These are phyloP conservation scores for Auanema freiburgensis DNA, from an alignment of 2,888 invertebrate genomes.

Conservation along the genomic window DNA sequence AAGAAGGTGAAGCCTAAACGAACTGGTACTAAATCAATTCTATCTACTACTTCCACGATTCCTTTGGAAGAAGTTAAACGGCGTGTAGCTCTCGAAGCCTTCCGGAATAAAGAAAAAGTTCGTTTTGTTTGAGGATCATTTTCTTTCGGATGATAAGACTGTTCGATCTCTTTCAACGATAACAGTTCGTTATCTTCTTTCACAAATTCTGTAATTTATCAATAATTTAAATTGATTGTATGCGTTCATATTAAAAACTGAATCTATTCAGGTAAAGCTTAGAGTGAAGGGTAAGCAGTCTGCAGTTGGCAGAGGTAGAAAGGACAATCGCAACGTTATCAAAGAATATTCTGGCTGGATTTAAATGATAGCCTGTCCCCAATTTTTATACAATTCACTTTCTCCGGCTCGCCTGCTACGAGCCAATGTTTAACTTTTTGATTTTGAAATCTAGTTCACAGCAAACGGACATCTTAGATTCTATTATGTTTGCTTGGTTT, in stretches of 20 bases:
- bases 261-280: slow-evolving; percentile 37
- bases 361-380: slow-evolving; percentile 12
- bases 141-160: background rate
- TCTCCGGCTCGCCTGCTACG: background rate
- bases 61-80: slow-evolving; percentile 55
- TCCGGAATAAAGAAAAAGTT: slow-evolving; percentile 54
- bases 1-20: background rate
- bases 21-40: slow-evolving; percentile 28
- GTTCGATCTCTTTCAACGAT: background rate
- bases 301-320: slow-evolving; percentile 57
- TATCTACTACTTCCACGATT: slow-evolving; percentile 48
- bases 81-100: slow-evolving; percentile 47
- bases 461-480: background rate
- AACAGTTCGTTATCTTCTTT: background rate
- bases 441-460: background rate
- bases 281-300: slow-evolving; percentile 60
- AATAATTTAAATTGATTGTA: too few species aligned
- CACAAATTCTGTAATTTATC: too few species aligned
- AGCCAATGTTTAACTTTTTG: background rate
- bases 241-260: background rate
- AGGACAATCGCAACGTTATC: slow-evolving; percentile 57
- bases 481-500: background rate
- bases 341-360: slow-evolving; percentile 61
- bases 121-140: background rate
- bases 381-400: background rate